phyloP scores from a whole-genome alignment of 2,888 invertebrate species.

The Agrenia bidenticulata region DNA sequence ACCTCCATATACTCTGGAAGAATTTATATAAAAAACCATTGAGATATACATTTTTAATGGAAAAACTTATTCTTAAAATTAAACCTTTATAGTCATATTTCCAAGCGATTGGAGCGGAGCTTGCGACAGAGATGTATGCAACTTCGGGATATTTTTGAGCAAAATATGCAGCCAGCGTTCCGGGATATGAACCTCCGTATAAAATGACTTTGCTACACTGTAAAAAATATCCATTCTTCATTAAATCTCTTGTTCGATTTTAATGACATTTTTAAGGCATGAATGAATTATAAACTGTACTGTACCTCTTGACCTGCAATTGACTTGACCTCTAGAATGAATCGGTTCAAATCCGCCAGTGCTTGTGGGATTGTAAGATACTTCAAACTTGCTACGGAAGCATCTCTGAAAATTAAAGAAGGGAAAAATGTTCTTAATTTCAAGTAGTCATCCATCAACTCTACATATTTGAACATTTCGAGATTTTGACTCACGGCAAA shows the following conservation, averaged over 20 bases:
- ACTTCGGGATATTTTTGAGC: conserved; percentile 70
- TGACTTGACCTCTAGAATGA: conserved; percentile 62
- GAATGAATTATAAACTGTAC: too few species aligned
- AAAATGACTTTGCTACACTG: conserved; percentile 77
- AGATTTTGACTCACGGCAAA: conserved; percentile 67
- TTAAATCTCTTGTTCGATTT: background rate
- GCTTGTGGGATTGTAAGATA: conserved; percentile 68
- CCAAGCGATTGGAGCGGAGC: conserved; percentile 58
- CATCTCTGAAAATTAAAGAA: conserved; percentile 70
- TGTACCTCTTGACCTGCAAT: background rate
- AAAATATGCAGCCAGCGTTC: conserved; percentile 86
- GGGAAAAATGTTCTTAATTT: background rate
- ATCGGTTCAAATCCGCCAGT: conserved; percentile 78
- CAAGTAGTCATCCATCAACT: background rate
- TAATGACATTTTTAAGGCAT: too few species aligned
- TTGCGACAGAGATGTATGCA: conserved; percentile 57
- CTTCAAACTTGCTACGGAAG: conserved; percentile 73
- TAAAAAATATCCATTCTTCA: background rate
- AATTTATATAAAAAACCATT: background rate
- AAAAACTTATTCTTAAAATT: background rate
- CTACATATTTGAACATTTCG: too few species aligned
- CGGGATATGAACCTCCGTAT: conserved; percentile 88
- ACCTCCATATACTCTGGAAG: conserved; percentile 16
- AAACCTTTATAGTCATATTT: conserved; percentile 17
- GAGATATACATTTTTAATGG: background rate